A percentile compares a stretch with the other conserved stretches of the same genome.
phyloP scores from a whole-genome alignment of 2,797 vertebrate genomes.

The Chanos chanos region DNA sequence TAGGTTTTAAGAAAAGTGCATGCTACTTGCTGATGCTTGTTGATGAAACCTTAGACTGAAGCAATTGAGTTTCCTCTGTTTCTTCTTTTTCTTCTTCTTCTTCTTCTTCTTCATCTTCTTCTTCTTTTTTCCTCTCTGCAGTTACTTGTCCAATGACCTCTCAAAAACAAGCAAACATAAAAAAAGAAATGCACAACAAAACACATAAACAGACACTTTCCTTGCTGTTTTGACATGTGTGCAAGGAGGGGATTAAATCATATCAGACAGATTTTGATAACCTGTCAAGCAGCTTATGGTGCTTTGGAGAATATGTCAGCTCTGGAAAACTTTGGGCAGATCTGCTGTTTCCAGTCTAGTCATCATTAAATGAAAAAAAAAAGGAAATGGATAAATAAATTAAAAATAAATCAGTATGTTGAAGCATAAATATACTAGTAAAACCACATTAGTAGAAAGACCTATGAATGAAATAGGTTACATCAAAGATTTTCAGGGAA shows the following conservation, averaged over 20 bases:
- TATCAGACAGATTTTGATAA: conserved; percentile 51
- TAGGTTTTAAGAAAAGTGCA: no score
- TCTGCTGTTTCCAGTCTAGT: conserved; percentile 16
- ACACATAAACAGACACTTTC: conserved; percentile 24
- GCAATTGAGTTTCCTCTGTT: no score
- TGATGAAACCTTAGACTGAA: no score
- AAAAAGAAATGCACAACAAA: conserved; percentile 18
- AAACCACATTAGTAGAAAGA: no score
- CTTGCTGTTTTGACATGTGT: conserved; percentile 38
- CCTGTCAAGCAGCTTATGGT: conserved; percentile 38
- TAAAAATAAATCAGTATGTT: no score
- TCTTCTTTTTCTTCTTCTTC: no score
- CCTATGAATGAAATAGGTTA: no score
- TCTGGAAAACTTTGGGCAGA: conserved; percentile 38
- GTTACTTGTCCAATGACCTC: not conserved
- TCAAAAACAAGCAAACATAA: not conserved
- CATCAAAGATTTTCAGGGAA: no score
- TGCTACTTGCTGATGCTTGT: no score
- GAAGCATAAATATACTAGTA: no score
- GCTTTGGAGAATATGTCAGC: conserved; percentile 33
- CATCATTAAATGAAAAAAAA: conserved; percentile 24
- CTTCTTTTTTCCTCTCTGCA: not conserved
- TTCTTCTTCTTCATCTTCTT: not conserved
- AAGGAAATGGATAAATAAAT: conserved; percentile 10
- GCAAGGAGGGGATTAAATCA: conserved; percentile 37